Base-by-base conservation (phyloP, 2,797 vertebrate species). In the Oreortyx pictus region DNA sequence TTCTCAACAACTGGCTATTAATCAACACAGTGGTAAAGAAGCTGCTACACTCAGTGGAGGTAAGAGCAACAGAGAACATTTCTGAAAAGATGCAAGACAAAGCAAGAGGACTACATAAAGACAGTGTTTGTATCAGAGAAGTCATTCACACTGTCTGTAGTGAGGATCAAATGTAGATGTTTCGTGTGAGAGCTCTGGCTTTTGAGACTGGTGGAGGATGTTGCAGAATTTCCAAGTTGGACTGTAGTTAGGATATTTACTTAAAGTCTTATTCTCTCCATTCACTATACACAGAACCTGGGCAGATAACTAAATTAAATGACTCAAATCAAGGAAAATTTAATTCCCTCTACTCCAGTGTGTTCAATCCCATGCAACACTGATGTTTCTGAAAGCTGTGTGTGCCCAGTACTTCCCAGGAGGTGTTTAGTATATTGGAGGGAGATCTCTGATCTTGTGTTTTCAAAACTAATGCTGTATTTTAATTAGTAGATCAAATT, bases 11-110 rank as follows among this genome's bases (percentile, higher is more conserved):
- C 37, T 91, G 74, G 6, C 67, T 70, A 75, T 92, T 86, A 93
- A 74, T 96, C 85, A 92, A 16, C 59, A 35, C 31, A 72, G 61
- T 44, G 57, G 13, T 86, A 66, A 86, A 82, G 72, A 82, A 74
- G 86, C 57, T 56, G 6, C 44, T 50, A 49, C 56, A 68, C 80
- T 89, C 41, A 41, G 60, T 41, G 39, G 83, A 86, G 50, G 75
- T 74, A 82, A 82, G 10, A 86, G 54, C n/a, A 82, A 57, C 15
- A 72, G 39, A 76, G 44, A 75, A 52, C 6, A 57, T 18, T 89
- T 86, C 64, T 86, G 37, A 80, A 83, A 79, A 27, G 60, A 52
- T 56, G 35, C 29, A 24, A 39, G 43, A 86, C 57, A 44, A 86
- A 88, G 78, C 14, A 91, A 43, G 67, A 83, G 2, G 47, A 19